phyloP scores from a whole-genome alignment of 2,888 invertebrate species.

The Lapara coniferarum region DNA sequence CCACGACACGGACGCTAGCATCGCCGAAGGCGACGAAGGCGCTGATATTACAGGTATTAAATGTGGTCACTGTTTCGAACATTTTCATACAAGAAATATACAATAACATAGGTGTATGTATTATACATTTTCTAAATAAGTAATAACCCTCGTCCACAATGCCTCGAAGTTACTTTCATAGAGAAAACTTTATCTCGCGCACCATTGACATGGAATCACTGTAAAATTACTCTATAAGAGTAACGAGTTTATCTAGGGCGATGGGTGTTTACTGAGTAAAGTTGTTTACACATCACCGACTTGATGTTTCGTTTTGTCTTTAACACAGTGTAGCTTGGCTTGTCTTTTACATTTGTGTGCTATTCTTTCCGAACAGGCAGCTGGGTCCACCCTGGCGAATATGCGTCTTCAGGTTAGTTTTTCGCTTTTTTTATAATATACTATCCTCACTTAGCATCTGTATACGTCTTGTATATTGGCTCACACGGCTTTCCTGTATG shows the following conservation, averaged over 20 bases:
- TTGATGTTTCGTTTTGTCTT: constrained; percentile 10
- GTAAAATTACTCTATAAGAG: background rate
- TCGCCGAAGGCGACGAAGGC: constrained; percentile 89
- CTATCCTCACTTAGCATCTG: constrained; percentile 24
- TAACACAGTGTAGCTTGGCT: constrained; percentile 31
- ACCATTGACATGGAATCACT: background rate
- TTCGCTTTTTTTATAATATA: constrained; percentile 25
- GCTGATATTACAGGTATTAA: constrained; percentile 94
- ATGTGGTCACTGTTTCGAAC: background rate
- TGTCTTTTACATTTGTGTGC: constrained; percentile 33
- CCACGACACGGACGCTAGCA: constrained; percentile 93
- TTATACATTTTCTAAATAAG: no score
- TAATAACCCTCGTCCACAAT: no score
- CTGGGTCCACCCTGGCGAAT: constrained; percentile 99
- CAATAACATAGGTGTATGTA: no score
- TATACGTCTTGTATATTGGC: constrained; percentile 14
- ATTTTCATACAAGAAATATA: background rate
- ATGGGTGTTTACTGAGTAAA: background rate
- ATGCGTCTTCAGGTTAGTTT: constrained; percentile 97
- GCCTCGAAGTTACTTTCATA: background rate
- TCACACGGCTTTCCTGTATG: constrained; percentile 1
- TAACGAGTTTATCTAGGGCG: background rate
- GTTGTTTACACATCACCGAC: background rate
- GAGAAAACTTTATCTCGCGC: background rate
- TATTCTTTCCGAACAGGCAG: constrained; percentile 86